Percentiles rank a stretch among this genome's conserved stretches.
phyloP scores from a whole-genome alignment of 2,888 invertebrate genomes.

The Linyphia triangularis region DNA sequence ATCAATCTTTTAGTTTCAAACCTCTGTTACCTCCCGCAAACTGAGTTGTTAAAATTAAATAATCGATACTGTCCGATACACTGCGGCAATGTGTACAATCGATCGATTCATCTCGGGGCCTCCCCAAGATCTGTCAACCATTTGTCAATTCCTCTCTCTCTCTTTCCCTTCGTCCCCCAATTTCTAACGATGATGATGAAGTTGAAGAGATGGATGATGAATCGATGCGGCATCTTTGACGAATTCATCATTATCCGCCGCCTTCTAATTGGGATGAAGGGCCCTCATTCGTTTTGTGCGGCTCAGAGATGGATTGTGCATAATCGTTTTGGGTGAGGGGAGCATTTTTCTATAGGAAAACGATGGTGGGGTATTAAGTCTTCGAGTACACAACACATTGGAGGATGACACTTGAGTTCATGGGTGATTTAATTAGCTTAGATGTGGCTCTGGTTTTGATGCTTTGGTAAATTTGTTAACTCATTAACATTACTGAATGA shows the following conservation, averaged over 20 bases:
- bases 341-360: slow-evolving; percentile 56
- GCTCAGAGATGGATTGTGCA: not conserved
- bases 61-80: slow-evolving; percentile 34
- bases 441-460: not conserved
- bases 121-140: slow-evolving; percentile 57
- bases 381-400: not conserved
- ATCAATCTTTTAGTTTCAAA: no score
- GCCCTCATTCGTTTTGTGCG: not conserved
- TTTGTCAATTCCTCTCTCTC: slow-evolving; percentile 55
- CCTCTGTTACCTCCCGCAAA: not conserved
- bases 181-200: slow-evolving; percentile 47
- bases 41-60: slow-evolving; percentile 39
- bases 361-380: slow-evolving; percentile 39
- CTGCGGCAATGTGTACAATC: not conserved
- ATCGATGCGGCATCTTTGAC: slow-evolving; percentile 57
- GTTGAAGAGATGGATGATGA: slow-evolving; percentile 41
- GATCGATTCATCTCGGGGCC: slow-evolving; percentile 42
- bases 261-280: slow-evolving; percentile 55
- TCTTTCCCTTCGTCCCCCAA: not conserved
- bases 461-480: no score
- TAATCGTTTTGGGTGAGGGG: slow-evolving; percentile 42
- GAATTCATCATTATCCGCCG: slow-evolving; percentile 42
- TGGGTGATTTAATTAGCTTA: not conserved
- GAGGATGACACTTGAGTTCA: not conserved
- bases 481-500: no score